Percentiles rank a stretch among this genome's conserved stretches.
Evolutionary conservation across 2,888 invertebrate species (phyloP).

Genomic region (Pristionchus entomophagus): DNA sequence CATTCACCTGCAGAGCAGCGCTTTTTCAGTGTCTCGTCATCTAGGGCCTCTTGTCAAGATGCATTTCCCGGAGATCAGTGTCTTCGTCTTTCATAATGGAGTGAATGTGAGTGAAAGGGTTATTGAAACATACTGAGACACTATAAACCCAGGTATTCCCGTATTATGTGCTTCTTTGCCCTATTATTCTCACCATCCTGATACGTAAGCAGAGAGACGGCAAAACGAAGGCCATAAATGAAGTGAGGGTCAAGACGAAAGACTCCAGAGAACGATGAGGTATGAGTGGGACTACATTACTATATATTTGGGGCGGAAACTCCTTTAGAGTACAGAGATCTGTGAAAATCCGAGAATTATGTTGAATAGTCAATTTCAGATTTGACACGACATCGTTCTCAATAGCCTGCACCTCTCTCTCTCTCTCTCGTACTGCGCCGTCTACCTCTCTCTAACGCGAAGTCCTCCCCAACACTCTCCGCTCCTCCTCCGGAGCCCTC

Average conservation of each 20-base stretch:
- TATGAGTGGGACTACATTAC: too few relatives aligned
- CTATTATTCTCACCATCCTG: neutral
- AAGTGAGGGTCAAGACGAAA: too few relatives aligned
- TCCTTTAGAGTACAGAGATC: too few relatives aligned
- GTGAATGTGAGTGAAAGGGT: neutral
- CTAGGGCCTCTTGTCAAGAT: neutral
- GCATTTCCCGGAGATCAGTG: neutral
- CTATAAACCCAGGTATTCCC: neutral
- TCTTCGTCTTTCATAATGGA: neutral
- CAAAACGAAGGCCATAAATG: too few relatives aligned
- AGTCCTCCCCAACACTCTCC: conserved; percentile 67
- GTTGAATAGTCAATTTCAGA: too few relatives aligned
- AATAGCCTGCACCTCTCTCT: too few relatives aligned
- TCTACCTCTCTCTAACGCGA: conserved; percentile 69
- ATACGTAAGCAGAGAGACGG: neutral
- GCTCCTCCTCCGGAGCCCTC: conserved; percentile 70
- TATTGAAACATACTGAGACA: neutral
- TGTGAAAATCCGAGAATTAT: too few relatives aligned
- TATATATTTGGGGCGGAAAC: too few relatives aligned
- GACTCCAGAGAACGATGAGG: too few relatives aligned
- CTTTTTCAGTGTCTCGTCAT: neutral
- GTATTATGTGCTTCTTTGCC: neutral
- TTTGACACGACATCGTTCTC: too few relatives aligned
- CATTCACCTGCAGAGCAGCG: neutral
- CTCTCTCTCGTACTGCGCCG: too few relatives aligned